Conservation (phyloP, 2,113 vertebrate genomes). For the Spea multiplicata region DNA sequence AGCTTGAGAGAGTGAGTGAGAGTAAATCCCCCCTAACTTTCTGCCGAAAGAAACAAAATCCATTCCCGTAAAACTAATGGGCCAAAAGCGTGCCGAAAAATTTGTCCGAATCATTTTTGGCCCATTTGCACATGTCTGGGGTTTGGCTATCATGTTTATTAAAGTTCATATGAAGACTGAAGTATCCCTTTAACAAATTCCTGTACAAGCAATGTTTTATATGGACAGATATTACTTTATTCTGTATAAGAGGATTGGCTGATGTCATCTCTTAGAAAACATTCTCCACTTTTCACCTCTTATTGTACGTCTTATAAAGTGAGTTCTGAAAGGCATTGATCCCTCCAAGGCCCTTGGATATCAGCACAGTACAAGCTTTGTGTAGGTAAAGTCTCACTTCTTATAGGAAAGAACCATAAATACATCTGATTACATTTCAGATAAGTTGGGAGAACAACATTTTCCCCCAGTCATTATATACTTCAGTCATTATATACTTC, state of each 20-base stretch:
- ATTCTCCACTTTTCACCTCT: slow-evolving; percentile 1
- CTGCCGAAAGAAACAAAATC: too few relatives aligned
- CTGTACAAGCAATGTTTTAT: too few relatives aligned
- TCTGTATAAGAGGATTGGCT: slow-evolving; percentile 2
- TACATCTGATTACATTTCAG: slow-evolving; percentile 12
- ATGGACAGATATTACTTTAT: background rate
- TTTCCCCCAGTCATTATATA: background rate
- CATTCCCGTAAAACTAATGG: too few relatives aligned
- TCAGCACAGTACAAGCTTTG: slow-evolving; percentile 1
- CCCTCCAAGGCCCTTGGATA: slow-evolving; percentile 22
- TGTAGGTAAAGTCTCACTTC: slow-evolving; percentile 13
- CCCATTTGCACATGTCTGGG: too few relatives aligned
- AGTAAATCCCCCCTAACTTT: too few relatives aligned
- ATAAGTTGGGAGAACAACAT: background rate
- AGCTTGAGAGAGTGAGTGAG: too few relatives aligned
- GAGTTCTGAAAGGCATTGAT: slow-evolving; percentile 28
- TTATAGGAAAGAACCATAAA: slow-evolving; percentile 7
- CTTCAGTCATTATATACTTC: too few relatives aligned
- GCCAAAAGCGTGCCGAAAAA: too few relatives aligned
- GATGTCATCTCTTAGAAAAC: slow-evolving; percentile 5
- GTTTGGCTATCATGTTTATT: too few relatives aligned
- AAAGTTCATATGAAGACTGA: too few relatives aligned
- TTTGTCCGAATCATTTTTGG: too few relatives aligned
- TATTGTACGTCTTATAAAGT: slow-evolving; percentile 26
- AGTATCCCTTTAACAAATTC: too few relatives aligned